A percentile compares a stretch with the other conserved stretches of the same genome.
These are phyloP conservation scores for Nesidiocoris tenuis DNA, from an alignment of 2,888 invertebrate species.

Conservation along the genomic window DNA sequence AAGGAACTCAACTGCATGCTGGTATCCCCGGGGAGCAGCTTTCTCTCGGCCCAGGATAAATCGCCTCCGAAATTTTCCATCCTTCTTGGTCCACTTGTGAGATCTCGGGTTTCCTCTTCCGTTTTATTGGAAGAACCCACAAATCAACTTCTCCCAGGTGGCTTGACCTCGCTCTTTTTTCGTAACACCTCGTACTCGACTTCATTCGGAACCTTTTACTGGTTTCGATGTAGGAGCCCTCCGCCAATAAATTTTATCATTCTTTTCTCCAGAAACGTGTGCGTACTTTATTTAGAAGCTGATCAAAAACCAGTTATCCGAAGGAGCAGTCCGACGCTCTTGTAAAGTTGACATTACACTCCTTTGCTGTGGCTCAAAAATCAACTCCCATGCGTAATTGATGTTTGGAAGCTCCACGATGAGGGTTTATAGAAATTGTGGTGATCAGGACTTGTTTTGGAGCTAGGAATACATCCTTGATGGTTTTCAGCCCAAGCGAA, in stretches of 20 bases:
- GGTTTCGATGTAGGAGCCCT: not conserved
- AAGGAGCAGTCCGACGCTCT: no score
- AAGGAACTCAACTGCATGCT: slow-evolving; percentile 8
- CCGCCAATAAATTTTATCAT: not conserved
- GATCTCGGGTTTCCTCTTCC: slow-evolving; percentile 5
- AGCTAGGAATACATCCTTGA: no score
- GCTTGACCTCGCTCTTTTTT: slow-evolving; percentile 24
- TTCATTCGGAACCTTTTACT: slow-evolving; percentile 17
- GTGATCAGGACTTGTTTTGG: no score
- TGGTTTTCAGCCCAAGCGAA: no score
- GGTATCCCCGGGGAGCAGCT: not conserved
- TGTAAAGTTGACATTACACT: no score
- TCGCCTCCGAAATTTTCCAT: not conserved
- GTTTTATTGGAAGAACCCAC: slow-evolving; percentile 5
- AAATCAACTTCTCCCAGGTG: slow-evolving; percentile 40
- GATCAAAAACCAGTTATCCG: not conserved
- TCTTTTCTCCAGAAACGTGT: not conserved
- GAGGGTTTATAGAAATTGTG: no score
- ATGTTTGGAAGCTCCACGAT: no score
- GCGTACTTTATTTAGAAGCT: not conserved
- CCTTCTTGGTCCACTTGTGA: no score
- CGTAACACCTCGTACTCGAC: slow-evolving; percentile 13
- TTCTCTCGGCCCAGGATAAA: no score
- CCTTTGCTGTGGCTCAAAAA: no score
- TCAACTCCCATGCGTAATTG: no score